Conservation (phyloP, 2,113 vertebrate species). For the Glaucidium brasilianum region DNA sequence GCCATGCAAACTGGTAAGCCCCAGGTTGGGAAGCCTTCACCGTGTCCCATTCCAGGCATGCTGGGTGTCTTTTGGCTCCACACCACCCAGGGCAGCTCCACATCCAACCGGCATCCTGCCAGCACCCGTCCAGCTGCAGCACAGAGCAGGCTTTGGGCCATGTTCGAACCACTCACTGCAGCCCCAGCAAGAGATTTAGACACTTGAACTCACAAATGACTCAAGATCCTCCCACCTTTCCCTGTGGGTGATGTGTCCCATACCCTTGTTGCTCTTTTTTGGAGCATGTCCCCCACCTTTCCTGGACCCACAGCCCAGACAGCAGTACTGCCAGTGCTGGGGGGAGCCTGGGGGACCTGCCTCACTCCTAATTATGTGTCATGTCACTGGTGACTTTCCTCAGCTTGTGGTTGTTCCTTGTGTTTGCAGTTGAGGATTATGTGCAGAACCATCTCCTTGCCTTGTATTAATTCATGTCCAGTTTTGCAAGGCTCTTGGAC, state of each 20-base stretch:
- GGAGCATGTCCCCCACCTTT: neutral
- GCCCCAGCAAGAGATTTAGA: neutral
- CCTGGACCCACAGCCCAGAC: neutral
- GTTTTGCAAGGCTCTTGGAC: neutral
- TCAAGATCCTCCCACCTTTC: neutral
- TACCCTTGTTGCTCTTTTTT: neutral
- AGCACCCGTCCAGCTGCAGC: neutral
- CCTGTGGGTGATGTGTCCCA: neutral
- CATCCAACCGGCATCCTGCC: fast-evolving
- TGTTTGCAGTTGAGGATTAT: neutral
- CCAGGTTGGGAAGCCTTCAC: neutral
- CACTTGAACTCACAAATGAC: neutral
- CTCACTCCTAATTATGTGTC: neutral
- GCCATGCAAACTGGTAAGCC: neutral
- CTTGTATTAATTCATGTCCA: neutral
- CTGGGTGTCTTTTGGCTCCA: neutral
- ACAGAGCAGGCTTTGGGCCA: neutral
- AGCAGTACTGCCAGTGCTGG: no score
- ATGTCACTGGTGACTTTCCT: neutral
- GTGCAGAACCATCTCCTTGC: neutral
- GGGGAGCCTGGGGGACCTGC: neutral
- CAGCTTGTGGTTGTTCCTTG: neutral
- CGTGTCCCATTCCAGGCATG: neutral
- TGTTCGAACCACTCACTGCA: neutral
- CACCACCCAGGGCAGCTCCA: neutral